Percentiles rank a stretch among this genome's conserved stretches.
These are phyloP conservation scores for Drosophila equinoxialis DNA, from an alignment of 1,140 invertebrate species.

Conservation along the genomic window DNA sequence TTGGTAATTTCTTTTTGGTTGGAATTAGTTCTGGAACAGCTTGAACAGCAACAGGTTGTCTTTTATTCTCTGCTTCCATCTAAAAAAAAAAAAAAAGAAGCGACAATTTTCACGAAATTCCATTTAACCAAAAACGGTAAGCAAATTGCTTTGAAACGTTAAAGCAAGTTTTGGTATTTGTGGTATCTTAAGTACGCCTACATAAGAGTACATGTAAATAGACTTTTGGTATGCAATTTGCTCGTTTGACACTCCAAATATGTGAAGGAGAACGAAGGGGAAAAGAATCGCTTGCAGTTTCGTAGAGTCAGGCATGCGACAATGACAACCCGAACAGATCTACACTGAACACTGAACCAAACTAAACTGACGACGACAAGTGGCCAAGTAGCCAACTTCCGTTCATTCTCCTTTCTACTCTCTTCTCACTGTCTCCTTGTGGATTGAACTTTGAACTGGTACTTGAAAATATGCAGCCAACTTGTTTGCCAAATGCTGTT, in stretches of 20 bases:
- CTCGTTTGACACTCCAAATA: slow-evolving; percentile 83
- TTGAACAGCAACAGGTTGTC: slow-evolving; percentile 58
- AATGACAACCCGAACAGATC: slow-evolving; percentile 55
- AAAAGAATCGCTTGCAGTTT: slow-evolving; percentile 24
- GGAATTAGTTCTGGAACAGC: slow-evolving; percentile 24
- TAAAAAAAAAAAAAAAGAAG: slow-evolving; percentile 75
- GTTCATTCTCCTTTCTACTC: slow-evolving; percentile 11
- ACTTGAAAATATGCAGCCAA: slow-evolving; percentile 77
- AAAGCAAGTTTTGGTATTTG: slow-evolving; percentile 65
- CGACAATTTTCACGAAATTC: slow-evolving; percentile 78
- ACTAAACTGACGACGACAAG: slow-evolving; percentile 70
- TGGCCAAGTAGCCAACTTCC: slow-evolving; percentile 59
- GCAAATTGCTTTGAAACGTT: slow-evolving; percentile 69
- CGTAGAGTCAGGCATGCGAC: slow-evolving; percentile 57
- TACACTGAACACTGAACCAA: neutral
- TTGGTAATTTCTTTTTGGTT: slow-evolving; percentile 22
- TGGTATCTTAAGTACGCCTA: slow-evolving; percentile 82
- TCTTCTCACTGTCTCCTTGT: slow-evolving; percentile 30
- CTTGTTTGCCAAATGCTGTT: slow-evolving; percentile 62
- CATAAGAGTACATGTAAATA: slow-evolving; percentile 81
- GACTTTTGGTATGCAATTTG: slow-evolving; percentile 83
- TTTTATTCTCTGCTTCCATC: slow-evolving; percentile 14
- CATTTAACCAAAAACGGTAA: slow-evolving; percentile 55
- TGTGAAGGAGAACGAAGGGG: slow-evolving; percentile 63
- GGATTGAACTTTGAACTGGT: slow-evolving; percentile 70